phyloP scores from a whole-genome alignment of 2,797 vertebrate species.

The Xyrichtys novacula region DNA sequence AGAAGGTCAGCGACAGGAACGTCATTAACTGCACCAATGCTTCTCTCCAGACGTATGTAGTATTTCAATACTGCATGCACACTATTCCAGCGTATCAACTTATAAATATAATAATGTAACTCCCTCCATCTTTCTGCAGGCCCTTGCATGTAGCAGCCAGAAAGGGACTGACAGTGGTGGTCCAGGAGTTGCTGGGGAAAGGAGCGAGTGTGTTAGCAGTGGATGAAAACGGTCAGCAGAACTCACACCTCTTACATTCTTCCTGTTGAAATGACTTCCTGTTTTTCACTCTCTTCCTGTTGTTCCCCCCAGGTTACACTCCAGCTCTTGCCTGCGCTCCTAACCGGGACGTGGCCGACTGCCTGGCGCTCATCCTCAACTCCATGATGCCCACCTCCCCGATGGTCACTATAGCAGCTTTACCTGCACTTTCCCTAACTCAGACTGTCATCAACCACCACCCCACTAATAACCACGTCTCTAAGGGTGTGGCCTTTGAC shows the following conservation, averaged over 20 bases:
- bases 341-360: slow-evolving; percentile 96
- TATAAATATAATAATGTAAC: slow-evolving; percentile 8
- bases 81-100: neutral
- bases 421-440: slow-evolving; percentile 89
- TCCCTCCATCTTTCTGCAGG: slow-evolving; percentile 71
- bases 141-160: slow-evolving; percentile 95
- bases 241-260: neutral
- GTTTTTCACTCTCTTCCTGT: neutral
- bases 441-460: slow-evolving; percentile 90
- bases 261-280: no score
- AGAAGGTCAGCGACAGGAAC: slow-evolving; percentile 76
- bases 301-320: slow-evolving; percentile 64
- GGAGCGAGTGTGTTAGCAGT: slow-evolving; percentile 96
- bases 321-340: slow-evolving; percentile 92
- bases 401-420: slow-evolving; percentile 84
- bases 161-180: slow-evolving; percentile 93
- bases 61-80: no score
- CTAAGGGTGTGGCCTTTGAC: slow-evolving; percentile 94
- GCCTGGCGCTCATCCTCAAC: slow-evolving; percentile 95
- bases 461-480: slow-evolving; percentile 79
- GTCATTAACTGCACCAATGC: slow-evolving; percentile 78
- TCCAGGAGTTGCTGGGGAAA: slow-evolving; percentile 96
- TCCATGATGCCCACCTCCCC: slow-evolving; percentile 97
- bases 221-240: slow-evolving; percentile 93
- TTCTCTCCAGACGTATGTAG: slow-evolving; percentile 72